Evolutionary conservation across 2,888 invertebrate genomes (phyloP), one percentile per base, ranked within the genome.

Genomic region (Rhagophthalmus giganteus): DNA sequence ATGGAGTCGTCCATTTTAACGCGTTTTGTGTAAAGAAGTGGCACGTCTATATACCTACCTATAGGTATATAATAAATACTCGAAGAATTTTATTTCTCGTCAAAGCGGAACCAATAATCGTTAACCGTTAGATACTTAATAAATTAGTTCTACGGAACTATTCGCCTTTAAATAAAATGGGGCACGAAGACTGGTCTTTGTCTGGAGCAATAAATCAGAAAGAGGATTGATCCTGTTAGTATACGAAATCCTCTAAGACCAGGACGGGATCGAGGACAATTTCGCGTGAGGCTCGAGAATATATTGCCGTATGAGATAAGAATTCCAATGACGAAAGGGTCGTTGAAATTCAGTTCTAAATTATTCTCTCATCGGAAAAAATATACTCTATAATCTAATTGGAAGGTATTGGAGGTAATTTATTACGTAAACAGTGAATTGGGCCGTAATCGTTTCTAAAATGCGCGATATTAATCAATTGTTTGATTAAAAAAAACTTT

Each of bases 181-280:
- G 42, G 20, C 41, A 49, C 41, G 35, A 35, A 41, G 34, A 49
- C 41, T 31, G 37, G 35, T 49, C 41, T 49, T 42, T 34, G 37
- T 42, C 34, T 33, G 58, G 51, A 51, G 57, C 61, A 53, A 64
- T 67, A 67, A 68, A 68, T 66, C 66, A 66, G 55, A 57, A 55
- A 58, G 41, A 45, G 64, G 60, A 68, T 67, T 67, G 64, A 64
- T 64, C 62, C 61, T 67, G 66, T 64, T 64, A 63, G 65, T 68
- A 61, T 57, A 60, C 55, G 55, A 57, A 61, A 64, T 66, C 66
- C 63, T 61, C 58, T 64, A 62, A 65, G 64, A 57, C 59, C 60
- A 56, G 61, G 54, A 46, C 40, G 55, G 60, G 60, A 60, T 60
- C 54, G 54, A 49, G 55, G 61, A 59, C 61, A 58, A 60, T 61